Percentiles rank a stretch among this genome's conserved stretches.
Conservation (phyloP, 1,140 invertebrate genomes). For the Drosophila biarmipes region DNA sequence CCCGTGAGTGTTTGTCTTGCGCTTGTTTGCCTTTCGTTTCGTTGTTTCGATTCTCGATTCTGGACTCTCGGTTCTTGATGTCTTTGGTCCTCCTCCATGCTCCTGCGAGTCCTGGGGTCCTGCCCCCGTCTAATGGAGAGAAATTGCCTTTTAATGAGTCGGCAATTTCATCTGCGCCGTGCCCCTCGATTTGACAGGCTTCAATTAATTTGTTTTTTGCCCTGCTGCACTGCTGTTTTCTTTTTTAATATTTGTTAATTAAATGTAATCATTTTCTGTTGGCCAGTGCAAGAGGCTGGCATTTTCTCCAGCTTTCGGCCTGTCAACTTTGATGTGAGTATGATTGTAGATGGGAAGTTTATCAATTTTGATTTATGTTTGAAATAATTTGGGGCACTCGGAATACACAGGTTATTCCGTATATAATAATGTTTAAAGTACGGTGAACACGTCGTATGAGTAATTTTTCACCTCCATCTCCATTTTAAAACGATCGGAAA, state of each 20-base stretch:
- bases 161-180: constrained; percentile 63
- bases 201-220: constrained; percentile 35
- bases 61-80: constrained; percentile 36
- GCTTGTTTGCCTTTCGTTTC: constrained; percentile 61
- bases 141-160: constrained; percentile 79
- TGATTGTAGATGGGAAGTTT: background rate
- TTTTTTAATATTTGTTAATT: constrained; percentile 20
- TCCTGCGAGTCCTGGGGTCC: constrained; percentile 3
- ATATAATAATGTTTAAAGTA: background rate
- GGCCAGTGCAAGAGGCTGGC: background rate
- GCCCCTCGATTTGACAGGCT: constrained; percentile 35
- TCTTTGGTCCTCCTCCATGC: constrained; percentile 20
- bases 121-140: constrained; percentile 62
- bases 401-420: background rate
- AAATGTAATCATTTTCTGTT: constrained; percentile 26
- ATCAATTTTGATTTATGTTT: background rate
- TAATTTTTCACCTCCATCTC: background rate
- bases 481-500: no score
- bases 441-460: background rate
- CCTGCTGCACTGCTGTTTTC: background rate
- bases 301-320: constrained; percentile 1
- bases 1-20: constrained; percentile 72
- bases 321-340: constrained; percentile 6
- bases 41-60: constrained; percentile 42
- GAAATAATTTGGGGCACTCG: background rate